Base-by-base conservation (phyloP, 2,888 invertebrate genomes). In the Acleris holmiana region DNA sequence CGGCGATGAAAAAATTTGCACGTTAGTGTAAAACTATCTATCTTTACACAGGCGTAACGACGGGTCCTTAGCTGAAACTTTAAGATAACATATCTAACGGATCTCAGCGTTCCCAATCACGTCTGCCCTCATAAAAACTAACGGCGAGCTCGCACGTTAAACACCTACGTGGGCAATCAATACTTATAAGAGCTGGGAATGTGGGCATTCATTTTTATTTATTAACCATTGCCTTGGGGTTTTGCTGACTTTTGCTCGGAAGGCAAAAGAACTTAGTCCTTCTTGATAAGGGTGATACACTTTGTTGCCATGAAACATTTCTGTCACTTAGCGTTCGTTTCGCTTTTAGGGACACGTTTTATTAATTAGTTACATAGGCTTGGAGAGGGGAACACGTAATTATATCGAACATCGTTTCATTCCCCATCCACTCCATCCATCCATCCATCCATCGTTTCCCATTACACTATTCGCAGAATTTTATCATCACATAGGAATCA, bases 101-200 rank as follows among this genome's bases (percentile, higher is more conserved):
- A 53, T 19, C 53, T n/a, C 53, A 53, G 35, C 15, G 6, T 53
- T 35, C 35, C 53, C 35, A 35, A 53, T 40, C 53, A 53, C 53
- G 53, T 53, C 17, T 51, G 50, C 10, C 18, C 18, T 40, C 53
- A 53, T 53, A 53, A 53, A 53, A 53, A 35, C 53, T 40, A 40
- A 53, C 53, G 40, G 19, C 40, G 53, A 40, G 40, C 19, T 40
- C 35, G 53, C 15, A 6, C 53, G 53, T 53, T 53, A 40, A 53
- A 40, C 53, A 53, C 53, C 40, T 53, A 53, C 53, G 53, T 53
- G 53, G 15, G 19, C 53, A 53, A 53, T 53, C 53, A 53, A 53
- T 53, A 40, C 19, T n/a, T 40, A 47, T 47, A 40, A 40, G 15
- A 7, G 15, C 19, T 15, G 35, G 19, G 29, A 51, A 53, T 40